phyloP scores from a whole-genome alignment of 1,140 invertebrate genomes.

The Drosophila grimshawi region DNA sequence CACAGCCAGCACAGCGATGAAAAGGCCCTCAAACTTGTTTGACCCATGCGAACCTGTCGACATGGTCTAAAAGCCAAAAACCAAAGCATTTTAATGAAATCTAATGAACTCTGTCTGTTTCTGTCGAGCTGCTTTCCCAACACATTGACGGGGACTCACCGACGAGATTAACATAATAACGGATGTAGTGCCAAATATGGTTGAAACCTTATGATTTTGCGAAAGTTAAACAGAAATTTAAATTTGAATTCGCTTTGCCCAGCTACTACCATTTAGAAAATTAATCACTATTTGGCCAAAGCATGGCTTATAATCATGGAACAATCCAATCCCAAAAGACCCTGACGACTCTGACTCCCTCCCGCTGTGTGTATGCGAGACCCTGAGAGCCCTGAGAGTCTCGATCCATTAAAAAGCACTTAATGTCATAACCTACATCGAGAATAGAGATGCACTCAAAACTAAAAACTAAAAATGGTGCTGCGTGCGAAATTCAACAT shows the following conservation, averaged over 20 bases:
- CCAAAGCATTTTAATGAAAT: conserved; percentile 44
- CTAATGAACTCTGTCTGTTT: conserved; percentile 46
- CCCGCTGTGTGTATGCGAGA: background rate
- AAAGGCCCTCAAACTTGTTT: conserved; percentile 3
- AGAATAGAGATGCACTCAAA: conserved; percentile 54
- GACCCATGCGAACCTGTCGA: conserved; percentile 38
- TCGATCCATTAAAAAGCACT: conserved; percentile 71
- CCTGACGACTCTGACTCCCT: conserved; percentile 2
- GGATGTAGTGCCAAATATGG: conserved; percentile 10
- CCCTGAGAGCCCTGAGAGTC: conserved; percentile 24
- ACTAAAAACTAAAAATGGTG: conserved; percentile 18
- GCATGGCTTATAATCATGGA: conserved; percentile 20
- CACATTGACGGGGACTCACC: conserved; percentile 55
- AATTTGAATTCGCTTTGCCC: conserved; percentile 27
- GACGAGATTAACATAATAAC: conserved; percentile 62
- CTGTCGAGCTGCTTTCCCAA: conserved; percentile 10
- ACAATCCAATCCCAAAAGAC: background rate
- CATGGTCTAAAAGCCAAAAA: conserved; percentile 10
- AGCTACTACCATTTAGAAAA: conserved; percentile 30
- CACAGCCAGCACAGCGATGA: background rate
- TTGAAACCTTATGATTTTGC: background rate
- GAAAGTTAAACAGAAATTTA: conserved; percentile 3
- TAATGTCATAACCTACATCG: conserved; percentile 43
- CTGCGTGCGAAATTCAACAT: conserved; percentile 55
- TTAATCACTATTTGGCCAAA: conserved; percentile 55